Evolutionary conservation across 2,797 vertebrate species (phyloP).

Genomic region (Macroramphosus scolopax): DNA sequence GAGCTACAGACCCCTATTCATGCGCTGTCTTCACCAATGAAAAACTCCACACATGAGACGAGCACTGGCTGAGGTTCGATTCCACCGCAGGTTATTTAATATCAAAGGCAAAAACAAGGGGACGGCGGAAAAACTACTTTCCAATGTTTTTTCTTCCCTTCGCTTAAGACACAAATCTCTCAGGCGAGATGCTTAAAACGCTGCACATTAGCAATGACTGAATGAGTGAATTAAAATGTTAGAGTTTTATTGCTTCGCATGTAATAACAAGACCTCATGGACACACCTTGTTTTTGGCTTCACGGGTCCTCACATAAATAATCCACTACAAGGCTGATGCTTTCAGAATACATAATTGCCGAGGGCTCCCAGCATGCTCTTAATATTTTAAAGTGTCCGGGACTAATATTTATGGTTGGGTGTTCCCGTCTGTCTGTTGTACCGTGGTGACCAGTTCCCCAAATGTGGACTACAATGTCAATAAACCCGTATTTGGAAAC

Average conservation of each 20-base stretch:
- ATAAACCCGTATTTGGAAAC: slow-evolving; percentile 76
- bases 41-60: slow-evolving; percentile 72
- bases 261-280: slow-evolving; percentile 74
- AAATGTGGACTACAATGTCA: slow-evolving; percentile 64
- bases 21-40: slow-evolving; percentile 74
- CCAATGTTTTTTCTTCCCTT: slow-evolving; percentile 75
- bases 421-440: slow-evolving; percentile 76
- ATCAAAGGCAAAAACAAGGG: slow-evolving; percentile 71
- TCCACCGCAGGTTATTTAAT: slow-evolving; percentile 66
- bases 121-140: slow-evolving; percentile 72
- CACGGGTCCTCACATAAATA: slow-evolving; percentile 75
- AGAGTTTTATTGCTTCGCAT: slow-evolving; percentile 72
- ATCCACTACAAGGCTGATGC: slow-evolving; percentile 70
- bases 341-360: slow-evolving; percentile 72
- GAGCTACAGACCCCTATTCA: slow-evolving; percentile 77
- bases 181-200: slow-evolving; percentile 52
- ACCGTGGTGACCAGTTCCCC: slow-evolving; percentile 73
- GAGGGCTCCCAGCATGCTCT: slow-evolving; percentile 69
- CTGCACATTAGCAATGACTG: slow-evolving; percentile 68
- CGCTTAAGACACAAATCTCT: slow-evolving; percentile 65
- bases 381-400: slow-evolving; percentile 73
- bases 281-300: slow-evolving; percentile 81
- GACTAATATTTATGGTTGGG: slow-evolving; percentile 76
- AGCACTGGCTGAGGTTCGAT: slow-evolving; percentile 58
- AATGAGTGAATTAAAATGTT: slow-evolving; percentile 68